Base-by-base conservation (phyloP, 1,140 invertebrate genomes). In the Hirudo medicinalis region DNA sequence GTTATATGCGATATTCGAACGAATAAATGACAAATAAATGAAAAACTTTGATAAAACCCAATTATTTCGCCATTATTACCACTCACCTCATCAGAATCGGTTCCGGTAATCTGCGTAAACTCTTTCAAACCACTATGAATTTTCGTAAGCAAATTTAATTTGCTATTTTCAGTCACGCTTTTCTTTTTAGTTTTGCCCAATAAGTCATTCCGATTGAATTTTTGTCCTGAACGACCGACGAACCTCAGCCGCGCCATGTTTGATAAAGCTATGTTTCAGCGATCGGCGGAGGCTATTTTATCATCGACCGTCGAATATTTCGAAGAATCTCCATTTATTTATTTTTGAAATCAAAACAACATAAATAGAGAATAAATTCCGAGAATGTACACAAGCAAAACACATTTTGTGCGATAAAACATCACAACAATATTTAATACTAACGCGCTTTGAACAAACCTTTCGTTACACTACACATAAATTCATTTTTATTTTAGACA, bases 181-280 rank as follows among this genome's bases (percentile, higher is more conserved):
- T 76, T 72, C 72, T 82, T 79, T 74, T 79, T 79, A 67, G 74
- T 76, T 32, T 76, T 74, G 76, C 77, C 80, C 72, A 76, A 72
- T 55, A 81, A 76, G 70, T 76, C 78, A 72, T 76, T 74, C 72
- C 78, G 76, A 74, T 78, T 80, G 73, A 79, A 78, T 78, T 80
- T 79, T 76, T 77, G 79, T 49, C 80, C 80, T 71, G 81, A 80
- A 74, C 80, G 78, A 72, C 81, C 81, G 67, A 80, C 80, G 76
- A 82, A 82, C 66, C 80, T 75, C 70, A 80, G 75, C 74, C 80
- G 78, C 81, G 81, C 81, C 81, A 82, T 80, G 74, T 78, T 81
- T 63, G 57, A 63, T 63, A 49, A 49, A 49, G 43, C 43, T 49
- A 49, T 49, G 43, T 49, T 49, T 49, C 43, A 49, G 43, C 43